Evolutionary conservation across 30 jellyfish, hydroid and myxozoan species (phyloP), one percentile per base, ranked within the genome.

Genomic region (Turritopsis dohrnii): DNA sequence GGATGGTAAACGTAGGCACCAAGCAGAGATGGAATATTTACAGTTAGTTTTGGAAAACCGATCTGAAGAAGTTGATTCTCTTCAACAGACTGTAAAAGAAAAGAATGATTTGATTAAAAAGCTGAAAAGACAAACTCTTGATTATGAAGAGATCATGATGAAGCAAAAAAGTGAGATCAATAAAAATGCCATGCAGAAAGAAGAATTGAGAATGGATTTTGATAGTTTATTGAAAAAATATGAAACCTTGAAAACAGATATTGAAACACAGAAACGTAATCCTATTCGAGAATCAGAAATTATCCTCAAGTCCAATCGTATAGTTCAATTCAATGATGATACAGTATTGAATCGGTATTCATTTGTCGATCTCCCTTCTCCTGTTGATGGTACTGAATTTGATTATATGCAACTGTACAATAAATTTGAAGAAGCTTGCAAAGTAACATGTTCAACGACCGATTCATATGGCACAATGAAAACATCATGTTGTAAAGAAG

Each of bases 1-100:
- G 7, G 29, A 22, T 3, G 28, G 29, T n/a, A 66, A 66, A 66
- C 29, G 29, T n/a, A 22, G 76, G 28, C 76, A 66, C 29, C 76
- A 66, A 17, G 7, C 76, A 25, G 76, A 66, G 76, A 22, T 66
- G 28, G 76, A 66, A 66, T 66, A 66, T 66, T 66, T 66, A 17
- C 28, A 66, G 29, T n/a, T 66, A 17, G 76, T 25, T 66, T 66
- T 66, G 29, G 76, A 66, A 66, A 66, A 66, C 29, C 76, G 76
- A 3, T n/a, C 76, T 22, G 76, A 66, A n/a, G 76, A 66, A 17
- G 28, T 66, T 8, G 29, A 66, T 22, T 25, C 28, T n/a, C 29
- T 66, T 17, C 7, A 17, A 17, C 29, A 66, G 76, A 66, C 28
- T n/a, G 9, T n/a, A n/a, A 25, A 17, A 8, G 76, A 66, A 25